A percentile compares a stretch with the other conserved stretches of the same genome.
Conservation (phyloP, 2,888 invertebrate genomes). For the Theretra japonica region DNA sequence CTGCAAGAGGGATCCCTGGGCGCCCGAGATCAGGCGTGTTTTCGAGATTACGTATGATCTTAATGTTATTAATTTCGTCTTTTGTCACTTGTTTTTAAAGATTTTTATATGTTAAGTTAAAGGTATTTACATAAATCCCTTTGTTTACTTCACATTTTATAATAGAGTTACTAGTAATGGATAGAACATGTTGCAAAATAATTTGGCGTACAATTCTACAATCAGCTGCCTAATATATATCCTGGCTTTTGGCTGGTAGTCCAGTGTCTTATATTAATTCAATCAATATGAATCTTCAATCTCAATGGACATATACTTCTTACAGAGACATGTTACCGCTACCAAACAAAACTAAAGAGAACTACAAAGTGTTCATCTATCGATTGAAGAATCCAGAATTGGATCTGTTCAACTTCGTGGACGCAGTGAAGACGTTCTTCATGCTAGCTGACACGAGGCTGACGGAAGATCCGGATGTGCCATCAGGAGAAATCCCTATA, state of each 20-base stretch:
- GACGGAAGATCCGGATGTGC: slow-evolving; percentile 84
- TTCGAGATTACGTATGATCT: slow-evolving; percentile 83
- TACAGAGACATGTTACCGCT: slow-evolving; percentile 88
- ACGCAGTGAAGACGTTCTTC: slow-evolving; percentile 88
- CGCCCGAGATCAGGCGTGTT: slow-evolving; percentile 79
- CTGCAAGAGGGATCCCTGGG: slow-evolving; percentile 83
- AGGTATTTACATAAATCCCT: no score
- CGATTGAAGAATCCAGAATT: slow-evolving; percentile 86
- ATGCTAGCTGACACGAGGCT: slow-evolving; percentile 89
- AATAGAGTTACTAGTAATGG: no score
- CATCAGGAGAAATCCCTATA: slow-evolving; percentile 88
- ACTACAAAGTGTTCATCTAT: slow-evolving; percentile 88
- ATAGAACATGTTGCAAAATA: no score
- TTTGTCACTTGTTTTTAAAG: neutral
- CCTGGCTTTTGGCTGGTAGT: no score
- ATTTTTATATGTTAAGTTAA: no score
- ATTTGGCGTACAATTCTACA: no score
- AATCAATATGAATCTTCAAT: neutral
- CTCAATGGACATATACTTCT: slow-evolving; percentile 36
- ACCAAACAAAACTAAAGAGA: slow-evolving; percentile 87
- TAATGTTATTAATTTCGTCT: neutral
- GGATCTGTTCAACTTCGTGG: slow-evolving; percentile 87
- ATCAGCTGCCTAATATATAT: no score
- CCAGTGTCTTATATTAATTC: no score
- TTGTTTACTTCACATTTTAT: no score